Base-by-base conservation (phyloP, 2,888 invertebrate species). In the Zeuzera pyrina region DNA sequence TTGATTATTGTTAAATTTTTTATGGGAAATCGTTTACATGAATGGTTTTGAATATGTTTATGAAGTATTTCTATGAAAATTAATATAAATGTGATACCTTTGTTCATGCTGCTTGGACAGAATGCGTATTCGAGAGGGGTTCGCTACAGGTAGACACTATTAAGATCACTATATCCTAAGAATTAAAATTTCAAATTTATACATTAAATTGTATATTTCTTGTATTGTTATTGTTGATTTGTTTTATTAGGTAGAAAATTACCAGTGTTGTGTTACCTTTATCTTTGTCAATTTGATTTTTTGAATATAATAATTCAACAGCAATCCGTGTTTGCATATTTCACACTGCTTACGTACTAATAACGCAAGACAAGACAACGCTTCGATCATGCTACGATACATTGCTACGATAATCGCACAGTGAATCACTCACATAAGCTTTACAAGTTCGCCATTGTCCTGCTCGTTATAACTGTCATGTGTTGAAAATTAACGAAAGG, bases 81-180 rank as follows among this genome's bases (percentile, higher is more conserved):
- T 42, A 34, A 47, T 52, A 49, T 56, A 53, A 52, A 53, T 15
- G 35, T 41, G 39, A 41, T 39, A 15, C 15, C 67, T 57, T 58
- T 65, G 62, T 74, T 68, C 66, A 66, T 52, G 81, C 81, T 59
- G 76, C 79, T 65, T 52, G 69, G 62, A 76, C 67, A 79, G 78
- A 71, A 76, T 56, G 78, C 70, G 57, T 73, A 70, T 53, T 65
- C 71, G 67, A 71, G 76, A 70, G 78, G 62, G 69, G 71, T 71
- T 57, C 69, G 68, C 58, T 68, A 71, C 74, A 78, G 78, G 73
- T 79, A 78, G 74, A 66, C 47, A 49, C 45, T 47, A 19, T 25
- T n/a, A 10, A 10, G 22, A 10, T 22, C 22, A 22, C 11, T 22
- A 35, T 38, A 32, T 35, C 34, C 10, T 41, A 11, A 34, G 34